A percentile compares a stretch with the other conserved stretches of the same genome.
These are phyloP conservation scores for Conchocele bisecta DNA, from an alignment of 2,888 invertebrate genomes.

Conservation along the genomic window DNA sequence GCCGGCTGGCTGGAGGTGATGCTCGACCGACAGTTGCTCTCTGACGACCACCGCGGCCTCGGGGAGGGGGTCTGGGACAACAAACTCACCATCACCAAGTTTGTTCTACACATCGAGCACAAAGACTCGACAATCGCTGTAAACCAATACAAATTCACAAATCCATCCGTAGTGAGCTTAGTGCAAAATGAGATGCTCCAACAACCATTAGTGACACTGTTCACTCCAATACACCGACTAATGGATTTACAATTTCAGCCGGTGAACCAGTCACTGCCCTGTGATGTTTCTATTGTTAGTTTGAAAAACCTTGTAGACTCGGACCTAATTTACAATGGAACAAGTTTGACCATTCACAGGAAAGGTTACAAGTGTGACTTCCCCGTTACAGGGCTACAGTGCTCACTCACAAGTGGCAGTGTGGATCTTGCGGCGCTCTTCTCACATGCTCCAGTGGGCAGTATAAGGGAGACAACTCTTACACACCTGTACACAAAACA, in stretches of 20 bases:
- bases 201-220: conserved; percentile 66
- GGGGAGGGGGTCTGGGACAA: conserved; percentile 79
- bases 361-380: conserved; percentile 71
- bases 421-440: conserved; percentile 58
- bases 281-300: conserved; percentile 73
- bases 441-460: conserved; percentile 53
- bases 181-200: conserved; percentile 66
- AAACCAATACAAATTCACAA: conserved; percentile 42
- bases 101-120: conserved; percentile 74
- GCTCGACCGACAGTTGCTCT: conserved; percentile 79
- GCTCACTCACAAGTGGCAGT: conserved; percentile 42
- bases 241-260: conserved; percentile 59
- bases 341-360: conserved; percentile 72
- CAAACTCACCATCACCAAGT: conserved; percentile 68
- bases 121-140: conserved; percentile 29
- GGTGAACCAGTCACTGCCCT: conserved; percentile 65
- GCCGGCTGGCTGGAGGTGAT: conserved; percentile 79
- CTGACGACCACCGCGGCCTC: conserved; percentile 79
- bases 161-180: conserved; percentile 68
- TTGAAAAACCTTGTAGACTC: conserved; percentile 72
- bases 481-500: conserved; percentile 70
- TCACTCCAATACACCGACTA: no score
- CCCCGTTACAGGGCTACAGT: conserved; percentile 62
- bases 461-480: conserved; percentile 71
- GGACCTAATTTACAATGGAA: conserved; percentile 71